phyloP scores from a whole-genome alignment of 1,140 invertebrate species.

The Wasmannia auropunctata region DNA sequence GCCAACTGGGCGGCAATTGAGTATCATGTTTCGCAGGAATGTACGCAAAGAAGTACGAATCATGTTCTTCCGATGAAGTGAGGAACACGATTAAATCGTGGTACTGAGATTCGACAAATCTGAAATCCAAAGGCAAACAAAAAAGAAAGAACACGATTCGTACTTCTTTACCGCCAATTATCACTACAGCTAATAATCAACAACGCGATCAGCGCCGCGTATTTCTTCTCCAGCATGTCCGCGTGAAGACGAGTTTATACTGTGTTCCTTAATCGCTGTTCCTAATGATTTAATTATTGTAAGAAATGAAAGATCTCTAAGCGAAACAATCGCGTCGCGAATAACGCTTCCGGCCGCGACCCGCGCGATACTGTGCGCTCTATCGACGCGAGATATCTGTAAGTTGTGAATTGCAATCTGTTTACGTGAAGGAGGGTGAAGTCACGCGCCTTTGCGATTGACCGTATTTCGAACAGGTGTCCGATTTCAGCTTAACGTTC shows the following conservation, averaged over 20 bases:
- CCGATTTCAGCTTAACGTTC: background rate
- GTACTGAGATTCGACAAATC: no score
- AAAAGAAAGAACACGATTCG: no score
- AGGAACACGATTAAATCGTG: no score
- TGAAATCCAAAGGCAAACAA: no score
- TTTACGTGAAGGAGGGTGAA: background rate
- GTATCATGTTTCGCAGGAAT: conserved; percentile 37
- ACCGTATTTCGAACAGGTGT: conserved; percentile 39
- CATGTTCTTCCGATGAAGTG: conserved; percentile 22
- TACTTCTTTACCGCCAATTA: no score
- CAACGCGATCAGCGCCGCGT: conserved; percentile 12
- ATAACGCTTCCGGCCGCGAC: background rate
- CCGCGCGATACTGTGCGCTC: background rate
- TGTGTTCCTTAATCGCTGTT: conserved; percentile 24
- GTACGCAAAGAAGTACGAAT: conserved; percentile 13
- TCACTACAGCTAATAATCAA: conserved; percentile 28
- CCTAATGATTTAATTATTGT: conserved; percentile 42
- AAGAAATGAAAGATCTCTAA: conserved; percentile 35
- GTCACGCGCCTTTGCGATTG: background rate
- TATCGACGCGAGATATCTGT: background rate
- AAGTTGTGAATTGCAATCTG: background rate
- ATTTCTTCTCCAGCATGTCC: background rate
- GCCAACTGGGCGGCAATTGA: background rate
- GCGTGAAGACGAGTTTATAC: background rate
- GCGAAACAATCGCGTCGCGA: background rate